These are phyloP conservation scores for Rattus rattus DNA, from an alignment of 2,113 vertebrate species.

Conservation along the genomic window DNA sequence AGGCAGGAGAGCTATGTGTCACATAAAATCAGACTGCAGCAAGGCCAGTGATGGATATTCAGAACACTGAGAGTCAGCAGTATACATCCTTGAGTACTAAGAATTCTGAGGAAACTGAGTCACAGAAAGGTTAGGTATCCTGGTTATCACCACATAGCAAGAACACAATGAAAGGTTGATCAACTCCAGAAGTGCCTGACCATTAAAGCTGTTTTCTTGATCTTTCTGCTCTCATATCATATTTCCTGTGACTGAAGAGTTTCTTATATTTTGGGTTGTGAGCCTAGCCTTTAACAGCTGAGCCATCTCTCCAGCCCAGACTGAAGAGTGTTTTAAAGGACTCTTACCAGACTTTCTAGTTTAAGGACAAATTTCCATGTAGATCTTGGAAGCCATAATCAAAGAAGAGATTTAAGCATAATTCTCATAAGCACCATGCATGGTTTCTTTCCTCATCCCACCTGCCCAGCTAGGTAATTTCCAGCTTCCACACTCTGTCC, in stretches of 20 bases:
- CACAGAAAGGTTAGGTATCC: background rate
- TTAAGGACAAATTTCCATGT: background rate
- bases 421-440: background rate
- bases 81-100: fast-evolving
- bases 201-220: background rate
- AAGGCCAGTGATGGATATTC: background rate
- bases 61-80: background rate
- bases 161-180: background rate
- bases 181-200: background rate
- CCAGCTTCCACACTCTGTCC: background rate
- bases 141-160: background rate
- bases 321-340: background rate
- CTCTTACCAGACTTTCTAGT: fast-evolving
- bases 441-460: background rate
- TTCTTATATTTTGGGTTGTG: no score
- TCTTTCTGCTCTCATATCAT: background rate
- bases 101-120: background rate
- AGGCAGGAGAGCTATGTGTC: background rate
- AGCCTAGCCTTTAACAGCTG: no score
- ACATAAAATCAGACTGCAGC: background rate
- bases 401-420: fast-evolving
- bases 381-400: background rate
- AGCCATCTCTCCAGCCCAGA: no score
- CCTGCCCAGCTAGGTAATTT: no score
- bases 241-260: background rate